Evolutionary conservation across 2,113 vertebrate genomes (phyloP).

Genomic region (Phycodurus eques): DNA sequence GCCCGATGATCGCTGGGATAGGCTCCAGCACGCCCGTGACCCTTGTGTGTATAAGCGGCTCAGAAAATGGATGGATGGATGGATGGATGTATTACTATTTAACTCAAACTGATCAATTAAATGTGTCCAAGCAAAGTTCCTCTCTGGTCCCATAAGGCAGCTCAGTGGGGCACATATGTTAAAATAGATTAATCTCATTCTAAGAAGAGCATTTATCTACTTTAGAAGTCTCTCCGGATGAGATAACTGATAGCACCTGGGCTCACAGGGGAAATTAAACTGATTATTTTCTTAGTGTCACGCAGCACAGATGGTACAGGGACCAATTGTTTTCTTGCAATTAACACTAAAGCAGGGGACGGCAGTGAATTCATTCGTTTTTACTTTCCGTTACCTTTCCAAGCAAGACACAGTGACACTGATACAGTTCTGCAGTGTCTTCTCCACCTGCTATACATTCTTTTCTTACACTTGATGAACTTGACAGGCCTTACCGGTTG

Average conservation of each 20-base stretch:
- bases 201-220: constrained; percentile 60
- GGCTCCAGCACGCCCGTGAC: too few species aligned
- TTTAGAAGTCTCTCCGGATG: constrained; percentile 60
- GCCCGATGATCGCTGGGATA: too few species aligned
- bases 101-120: constrained; percentile 30
- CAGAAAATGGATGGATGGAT: too few species aligned
- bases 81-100: background rate
- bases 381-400: constrained; percentile 3
- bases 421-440: background rate
- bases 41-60: too few species aligned
- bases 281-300: constrained; percentile 63
- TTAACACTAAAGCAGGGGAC: constrained; percentile 26
- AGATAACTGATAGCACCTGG: constrained; percentile 66
- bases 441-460: background rate
- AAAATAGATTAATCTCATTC: constrained; percentile 57
- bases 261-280: constrained; percentile 66
- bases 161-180: constrained; percentile 48
- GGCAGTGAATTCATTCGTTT: constrained; percentile 25
- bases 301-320: constrained; percentile 53
- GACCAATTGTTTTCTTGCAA: constrained; percentile 50
- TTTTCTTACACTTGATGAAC: constrained; percentile 13
- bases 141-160: constrained; percentile 32
- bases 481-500: constrained; percentile 13
- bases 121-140: constrained; percentile 18
- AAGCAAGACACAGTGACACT: background rate